Evolutionary conservation across 2,888 invertebrate species (phyloP), one percentile per base, ranked within the genome.

Genomic region (Spodoptera picta): DNA sequence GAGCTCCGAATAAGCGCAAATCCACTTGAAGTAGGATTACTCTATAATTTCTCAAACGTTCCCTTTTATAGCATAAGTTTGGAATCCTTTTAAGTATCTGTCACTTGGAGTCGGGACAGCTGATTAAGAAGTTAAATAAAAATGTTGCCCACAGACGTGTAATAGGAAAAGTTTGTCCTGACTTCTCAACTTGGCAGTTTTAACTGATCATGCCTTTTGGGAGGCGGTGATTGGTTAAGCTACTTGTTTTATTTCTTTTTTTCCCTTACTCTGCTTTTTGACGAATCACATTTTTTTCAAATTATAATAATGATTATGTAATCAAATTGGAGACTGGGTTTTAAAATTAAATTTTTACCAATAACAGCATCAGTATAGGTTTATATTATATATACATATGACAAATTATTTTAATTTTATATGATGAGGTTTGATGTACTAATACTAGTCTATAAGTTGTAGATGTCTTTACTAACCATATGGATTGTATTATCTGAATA

Each of bases 81-180:
- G 69, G 67, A 81, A 84, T 83, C 76, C 81, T 79, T 83, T 83
- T 82, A 87, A 83, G 82, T 77, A 82, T 80, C 83, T 87, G 88
- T 88, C 88, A 86, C 77, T 83, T 83, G 72, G 79, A 82, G 82
- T 79, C 79, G 78, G 66, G 83, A 84, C 82, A 81, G 83, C 60
- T 83, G 86, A 87, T 89, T 87, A 86, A 79, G 77, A 83, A 85
- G 82, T 79, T 86, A 81, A 86, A 86, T 85, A 87, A 88, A 87
- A 87, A 83, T 76, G 77, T 77, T 61, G 53, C 69, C 71, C 69
- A 60, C 76, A 64, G 79, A 79, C 83, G 69, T 69, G 66, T 88
- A 89, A 88, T 87, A 84, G 77, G 87, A 84, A 88, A 89, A 88
- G 79, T 88, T 73, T 77, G 50, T 36, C 31, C 6, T 58, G 55